Evolutionary conservation across 2,797 vertebrate species (phyloP), one percentile per base, ranked within the genome.

Genomic region (Anisognathus igniventris): DNA sequence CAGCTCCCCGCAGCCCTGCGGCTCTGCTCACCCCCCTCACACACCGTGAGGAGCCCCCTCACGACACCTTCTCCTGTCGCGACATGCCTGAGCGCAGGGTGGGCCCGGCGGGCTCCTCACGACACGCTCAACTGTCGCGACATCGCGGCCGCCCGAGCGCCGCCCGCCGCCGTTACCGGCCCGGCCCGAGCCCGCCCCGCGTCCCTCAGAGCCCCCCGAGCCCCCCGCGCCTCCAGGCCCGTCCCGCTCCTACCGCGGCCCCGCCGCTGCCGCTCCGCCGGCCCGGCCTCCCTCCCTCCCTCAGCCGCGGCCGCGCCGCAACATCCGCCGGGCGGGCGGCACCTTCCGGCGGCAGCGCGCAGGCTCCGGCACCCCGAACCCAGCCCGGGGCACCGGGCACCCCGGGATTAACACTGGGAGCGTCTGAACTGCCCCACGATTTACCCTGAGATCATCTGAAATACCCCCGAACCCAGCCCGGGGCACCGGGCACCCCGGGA

Each of bases 391-490:
- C 51, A 13, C 30, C 30, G 28, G 48, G 50, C 18, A 13, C 12
- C 7, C 12, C 53, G 12, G 20, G 8, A 10, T 15, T 22, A 33
- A 23, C 21, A 1, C 31, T n/a, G 53, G 4, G 6, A 10, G n/a
- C 2, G n/a, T 23, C 21, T 15, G n/a, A 56, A 0, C 0, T 15
- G 14, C 6, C 31, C 9, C 19, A 0, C 1, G 14, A 39, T 39
- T 28, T 2, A 18, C 16, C 9, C 27, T 6, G 37, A 4, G 45
- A 13, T 12, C 20, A 44, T 23, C 22, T 45, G 45, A 23, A 45
- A 7, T 23, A 10, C 12, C 45, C 22, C 45, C 6, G 22, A 45
- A 14, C 3, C 2, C 45, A 45, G 6, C 45, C 45, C 12, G 44
- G 4, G 31, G 14, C 14, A 33, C 10, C 28, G 30, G 23, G 31